Evolutionary conservation across 1,140 invertebrate genomes (phyloP).

Genomic region (Drosophila tropicalis): DNA sequence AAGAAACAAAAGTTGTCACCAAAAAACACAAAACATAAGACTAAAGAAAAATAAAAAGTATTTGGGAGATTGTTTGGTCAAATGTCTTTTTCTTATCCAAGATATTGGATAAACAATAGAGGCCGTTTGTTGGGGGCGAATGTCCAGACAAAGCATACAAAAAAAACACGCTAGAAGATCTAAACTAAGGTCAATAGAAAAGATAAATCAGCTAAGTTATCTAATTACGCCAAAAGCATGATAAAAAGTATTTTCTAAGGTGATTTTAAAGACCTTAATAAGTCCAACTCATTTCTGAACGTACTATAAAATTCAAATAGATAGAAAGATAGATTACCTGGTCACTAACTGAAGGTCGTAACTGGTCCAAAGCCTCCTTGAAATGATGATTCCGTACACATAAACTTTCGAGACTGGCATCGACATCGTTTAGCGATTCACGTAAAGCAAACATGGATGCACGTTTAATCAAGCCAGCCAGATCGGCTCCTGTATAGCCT

Average conservation of each 20-base stretch:
- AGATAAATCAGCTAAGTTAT: too few species aligned
- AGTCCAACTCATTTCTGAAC: too few species aligned
- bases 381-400: constrained; percentile 73
- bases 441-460: constrained; percentile 91
- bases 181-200: too few species aligned
- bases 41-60: neutral
- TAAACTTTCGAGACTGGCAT: constrained; percentile 48
- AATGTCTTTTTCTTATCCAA: too few species aligned
- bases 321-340: constrained; percentile 51
- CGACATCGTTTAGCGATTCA: constrained; percentile 85
- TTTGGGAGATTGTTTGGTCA: neutral
- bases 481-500: constrained; percentile 96
- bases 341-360: constrained; percentile 74
- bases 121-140: too few species aligned
- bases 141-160: too few species aligned
- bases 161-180: too few species aligned
- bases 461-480: constrained; percentile 93
- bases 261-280: too few species aligned
- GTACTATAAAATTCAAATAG: neutral
- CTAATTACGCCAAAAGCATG: too few species aligned
- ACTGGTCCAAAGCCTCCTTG: constrained; percentile 61
- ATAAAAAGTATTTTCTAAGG: too few species aligned
- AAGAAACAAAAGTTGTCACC: neutral
- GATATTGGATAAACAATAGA: too few species aligned
- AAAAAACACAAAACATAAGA: neutral